Percentiles rank a stretch among this genome's conserved stretches.
Evolutionary conservation across 2,888 invertebrate species (phyloP).

Genomic region (Dione juno): DNA sequence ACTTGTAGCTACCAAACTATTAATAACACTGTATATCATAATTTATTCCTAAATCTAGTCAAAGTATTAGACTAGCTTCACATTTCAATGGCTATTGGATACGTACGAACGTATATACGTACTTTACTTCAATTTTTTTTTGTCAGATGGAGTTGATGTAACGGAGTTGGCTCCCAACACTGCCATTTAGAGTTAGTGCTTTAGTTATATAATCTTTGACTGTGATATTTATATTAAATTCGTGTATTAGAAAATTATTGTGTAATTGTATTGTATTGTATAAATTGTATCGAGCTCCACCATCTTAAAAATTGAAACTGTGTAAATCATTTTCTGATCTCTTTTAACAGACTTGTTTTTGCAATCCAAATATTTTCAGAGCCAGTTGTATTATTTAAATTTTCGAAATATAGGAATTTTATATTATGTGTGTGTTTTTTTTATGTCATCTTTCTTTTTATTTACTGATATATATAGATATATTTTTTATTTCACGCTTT

Average conservation of each 20-base stretch:
- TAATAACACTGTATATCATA: slow-evolving; percentile 61
- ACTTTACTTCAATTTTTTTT: slow-evolving; percentile 33
- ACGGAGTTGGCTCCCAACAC: slow-evolving; percentile 60
- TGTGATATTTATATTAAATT: slow-evolving; percentile 83
- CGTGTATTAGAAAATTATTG: slow-evolving; percentile 73
- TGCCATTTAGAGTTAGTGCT: slow-evolving; percentile 75
- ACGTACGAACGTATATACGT: slow-evolving; percentile 24
- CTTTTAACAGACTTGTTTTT: slow-evolving; percentile 50
- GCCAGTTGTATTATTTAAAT: slow-evolving; percentile 65
- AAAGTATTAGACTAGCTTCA: slow-evolving; percentile 75
- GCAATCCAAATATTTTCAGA: slow-evolving; percentile 72
- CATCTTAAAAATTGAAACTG: slow-evolving; percentile 54
- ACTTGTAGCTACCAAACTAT: slow-evolving; percentile 52
- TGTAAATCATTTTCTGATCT: slow-evolving; percentile 45
- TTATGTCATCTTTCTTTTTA: slow-evolving; percentile 38
- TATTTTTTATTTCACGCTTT: too few species aligned
- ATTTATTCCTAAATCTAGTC: slow-evolving; percentile 83
- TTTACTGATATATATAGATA: too few species aligned
- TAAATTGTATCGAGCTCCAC: slow-evolving; percentile 47
- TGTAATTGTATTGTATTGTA: slow-evolving; percentile 57
- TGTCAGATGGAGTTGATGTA: slow-evolving; percentile 39
- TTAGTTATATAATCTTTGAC: slow-evolving; percentile 81
- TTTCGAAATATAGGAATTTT: slow-evolving; percentile 71
- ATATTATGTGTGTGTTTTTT: slow-evolving; percentile 56
- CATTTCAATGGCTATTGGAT: slow-evolving; percentile 32